Evolutionary conservation across 2,797 vertebrate genomes (phyloP), one percentile per base, ranked within the genome.

Genomic region (Dendrocincla fuliginosa): DNA sequence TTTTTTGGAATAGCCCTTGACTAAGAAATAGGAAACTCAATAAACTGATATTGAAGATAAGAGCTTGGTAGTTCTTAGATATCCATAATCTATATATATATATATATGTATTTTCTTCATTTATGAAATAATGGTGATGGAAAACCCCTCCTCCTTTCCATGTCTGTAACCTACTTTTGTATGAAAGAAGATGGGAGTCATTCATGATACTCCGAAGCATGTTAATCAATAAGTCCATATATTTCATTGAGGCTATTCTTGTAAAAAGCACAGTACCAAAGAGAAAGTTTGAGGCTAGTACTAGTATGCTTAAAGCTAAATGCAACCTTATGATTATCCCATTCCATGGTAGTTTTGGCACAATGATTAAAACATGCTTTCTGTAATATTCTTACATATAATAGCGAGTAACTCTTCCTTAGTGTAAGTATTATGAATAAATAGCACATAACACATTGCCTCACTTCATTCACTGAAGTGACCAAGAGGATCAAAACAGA

Each of bases 401-500:
- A 8, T 42, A 64, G 18, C 10, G 71, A 85, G 65, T 53, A 63
- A 71, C 32, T 83, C 22, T 76, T 47, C 27, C 25, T 78, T 60
- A 20, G 9, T 11, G 6, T 37, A 49, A 57, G 16, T 86, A 13
- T 56, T 80, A 24, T 25, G 56, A 67, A 52, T 70, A 84, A 90
- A 85, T 35, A 61, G 20, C 27, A 25, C 3, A 3, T 33, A 73
- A 55, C 14, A 35, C 30, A 10, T 37, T 89, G n/a, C 30, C 25
- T 86, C 20, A 16, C 11, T 89, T 87, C 13, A 11, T 63, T 87
- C n/a, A 41, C 27, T 84, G 46, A 41, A 78, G 80, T 93, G 87
- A 88, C 87, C 92, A 92, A 76, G 75, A 69, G 55, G 39, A 87
- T 85, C 35, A 78, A 84, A 93, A 37, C 7, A 47, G 83, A 92